A percentile compares a stretch with the other conserved stretches of the same genome.
phyloP scores from a whole-genome alignment of 1,140 invertebrate species.

The Chlorops oryzae region DNA sequence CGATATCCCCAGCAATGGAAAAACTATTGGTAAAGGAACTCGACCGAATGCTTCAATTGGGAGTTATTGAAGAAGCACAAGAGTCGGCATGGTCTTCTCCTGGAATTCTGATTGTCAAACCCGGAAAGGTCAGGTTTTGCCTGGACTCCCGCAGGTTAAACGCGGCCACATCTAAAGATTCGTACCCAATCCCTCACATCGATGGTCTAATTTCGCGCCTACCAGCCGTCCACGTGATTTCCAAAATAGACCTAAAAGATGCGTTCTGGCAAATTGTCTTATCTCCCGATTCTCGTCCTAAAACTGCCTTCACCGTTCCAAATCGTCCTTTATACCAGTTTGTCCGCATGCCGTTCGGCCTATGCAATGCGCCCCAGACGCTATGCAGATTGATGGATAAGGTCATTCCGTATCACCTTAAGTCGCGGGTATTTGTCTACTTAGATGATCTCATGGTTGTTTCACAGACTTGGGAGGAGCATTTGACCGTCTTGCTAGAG shows the following conservation, averaged over 20 bases:
- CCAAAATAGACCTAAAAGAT: slow-evolving; percentile 1
- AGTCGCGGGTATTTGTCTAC: slow-evolving; percentile 11
- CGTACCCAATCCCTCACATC: slow-evolving; percentile 12
- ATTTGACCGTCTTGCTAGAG: slow-evolving; percentile 5
- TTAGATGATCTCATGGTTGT: slow-evolving; percentile 11
- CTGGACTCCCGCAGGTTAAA: slow-evolving; percentile 9
- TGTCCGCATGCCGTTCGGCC: slow-evolving; percentile 6
- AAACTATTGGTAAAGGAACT: slow-evolving; percentile 13
- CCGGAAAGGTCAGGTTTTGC: slow-evolving; percentile 11
- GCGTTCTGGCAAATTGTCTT: slow-evolving; percentile 14
- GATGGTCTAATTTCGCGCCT: slow-evolving; percentile 10
- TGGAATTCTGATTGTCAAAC: slow-evolving; percentile 3
- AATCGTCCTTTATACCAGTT: slow-evolving; percentile 8
- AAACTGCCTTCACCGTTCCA: slow-evolving; percentile 12
- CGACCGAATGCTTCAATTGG: slow-evolving; percentile 13
- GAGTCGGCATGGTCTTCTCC: slow-evolving; percentile 18
- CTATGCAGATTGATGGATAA: slow-evolving; percentile 8
- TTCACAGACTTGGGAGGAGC: slow-evolving; percentile 1
- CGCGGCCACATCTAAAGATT: slow-evolving; percentile 7
- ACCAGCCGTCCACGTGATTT: slow-evolving; percentile 11
- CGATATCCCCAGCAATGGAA: slow-evolving; percentile 15
- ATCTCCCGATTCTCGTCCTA: not conserved
- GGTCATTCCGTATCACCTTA: slow-evolving; percentile 4
- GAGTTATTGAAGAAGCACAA: slow-evolving; percentile 16
- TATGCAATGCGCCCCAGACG: slow-evolving; percentile 5